Evolutionary conservation across 2,888 invertebrate species (phyloP), one percentile per base, ranked within the genome.

Genomic region (Deilephila porcellus): DNA sequence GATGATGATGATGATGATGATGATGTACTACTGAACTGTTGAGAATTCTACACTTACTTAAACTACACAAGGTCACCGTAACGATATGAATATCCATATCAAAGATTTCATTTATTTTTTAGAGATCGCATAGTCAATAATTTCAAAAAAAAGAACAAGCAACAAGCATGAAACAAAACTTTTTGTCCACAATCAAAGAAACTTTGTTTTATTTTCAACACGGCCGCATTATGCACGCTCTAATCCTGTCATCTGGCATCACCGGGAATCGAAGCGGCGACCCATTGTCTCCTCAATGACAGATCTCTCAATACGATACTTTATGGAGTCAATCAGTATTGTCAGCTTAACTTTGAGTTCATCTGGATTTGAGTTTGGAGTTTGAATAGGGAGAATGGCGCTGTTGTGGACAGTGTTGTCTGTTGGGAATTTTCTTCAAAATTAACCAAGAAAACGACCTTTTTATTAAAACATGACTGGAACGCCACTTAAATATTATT

Each of bases 291-390:
- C 86, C 87, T 83, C 85, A 89, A 87, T 89, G 93, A 92, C 92
- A 85, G 86, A 93, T 91, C 86, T 88, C 91, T 92, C 92, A 92
- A 93, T 93, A 93, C 89, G 83, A 86, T 88, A 88, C 80, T 93
- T 91, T 91, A 94, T 94, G 90, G 86, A 84, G 84, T 86, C 93
- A 87, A 94, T 94, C 93, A 92, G 92, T 93, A 92, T 92, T 93
- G 93, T 93, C 92, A 86, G 92, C 92, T 93, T 91, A 91, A 81
- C 75, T 75, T 77, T 62, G 73, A 81, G 82, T 81, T 84, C 88
- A 89, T 89, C 86, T 89, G 88, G 89, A 88, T 86, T 83, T 77
- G 78, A 78, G 82, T 86, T 85, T 89, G 85, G 87, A 89, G 85
- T 86, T 79, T 76, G 77, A 77, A 76, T 84, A 80, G 81, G 88